phyloP scores from a whole-genome alignment of 2,888 invertebrate species.

The Hyles lineata region DNA sequence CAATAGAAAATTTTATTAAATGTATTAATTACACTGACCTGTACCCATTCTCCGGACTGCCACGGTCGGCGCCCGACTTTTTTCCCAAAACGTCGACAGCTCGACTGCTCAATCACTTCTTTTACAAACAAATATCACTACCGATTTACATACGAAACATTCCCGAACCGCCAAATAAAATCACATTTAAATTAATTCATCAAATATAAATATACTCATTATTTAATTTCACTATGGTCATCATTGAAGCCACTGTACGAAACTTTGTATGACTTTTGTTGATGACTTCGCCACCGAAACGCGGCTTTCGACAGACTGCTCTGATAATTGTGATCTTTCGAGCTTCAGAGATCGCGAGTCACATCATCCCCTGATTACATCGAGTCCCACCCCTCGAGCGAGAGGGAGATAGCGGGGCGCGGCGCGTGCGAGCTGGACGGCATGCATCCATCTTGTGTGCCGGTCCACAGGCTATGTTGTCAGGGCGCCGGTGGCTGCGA shows the following conservation, averaged over 20 bases:
- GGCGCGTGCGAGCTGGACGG: conserved; percentile 63
- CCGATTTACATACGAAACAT: conserved; percentile 25
- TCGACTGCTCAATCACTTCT: conserved; percentile 52
- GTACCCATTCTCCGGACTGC: conserved; percentile 90
- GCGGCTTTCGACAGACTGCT: conserved; percentile 84
- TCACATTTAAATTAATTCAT: not conserved
- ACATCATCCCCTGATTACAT: conserved; percentile 85
- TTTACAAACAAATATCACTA: conserved; percentile 30
- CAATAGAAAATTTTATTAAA: not conserved
- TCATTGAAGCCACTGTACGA: conserved; percentile 44
- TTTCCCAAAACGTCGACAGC: conserved; percentile 86
- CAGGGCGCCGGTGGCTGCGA: conserved; percentile 73
- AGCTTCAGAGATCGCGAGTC: conserved; percentile 84
- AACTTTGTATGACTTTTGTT: conserved; percentile 65
- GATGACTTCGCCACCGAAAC: conserved; percentile 77
- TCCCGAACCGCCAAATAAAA: conserved; percentile 24
- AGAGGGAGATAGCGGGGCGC: conserved; percentile 50
- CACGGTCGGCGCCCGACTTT: conserved; percentile 84
- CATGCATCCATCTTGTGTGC: conserved; percentile 87
- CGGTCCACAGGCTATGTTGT: conserved; percentile 84
- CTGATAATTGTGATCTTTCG: conserved; percentile 84
- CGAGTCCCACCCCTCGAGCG: conserved; percentile 80
- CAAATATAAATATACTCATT: not conserved
- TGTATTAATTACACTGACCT: conserved; percentile 77
- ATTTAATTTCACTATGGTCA: conserved; percentile 12